Conservation (phyloP, 2,113 vertebrate species). For the Dissostichus mawsoni region DNA sequence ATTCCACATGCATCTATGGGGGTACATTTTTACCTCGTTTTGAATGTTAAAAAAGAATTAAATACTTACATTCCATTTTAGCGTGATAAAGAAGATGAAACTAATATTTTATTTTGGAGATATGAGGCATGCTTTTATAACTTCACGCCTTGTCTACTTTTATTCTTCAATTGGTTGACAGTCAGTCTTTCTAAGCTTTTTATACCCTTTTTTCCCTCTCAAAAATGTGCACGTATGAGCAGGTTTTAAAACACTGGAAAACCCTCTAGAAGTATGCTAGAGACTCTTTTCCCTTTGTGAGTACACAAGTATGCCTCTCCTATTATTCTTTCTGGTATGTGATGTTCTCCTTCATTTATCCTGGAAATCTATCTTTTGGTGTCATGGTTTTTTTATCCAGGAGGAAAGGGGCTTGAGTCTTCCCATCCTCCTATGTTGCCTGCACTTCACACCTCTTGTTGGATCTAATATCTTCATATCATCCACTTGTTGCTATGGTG, state of each 20-base stretch:
- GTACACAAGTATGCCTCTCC: too few species aligned
- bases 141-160: neutral
- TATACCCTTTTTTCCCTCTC: neutral
- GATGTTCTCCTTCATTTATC: too few species aligned
- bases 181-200: neutral
- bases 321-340: too few species aligned
- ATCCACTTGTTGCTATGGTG: conserved; percentile 44
- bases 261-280: too few species aligned
- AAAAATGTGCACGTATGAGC: neutral
- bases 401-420: too few species aligned
- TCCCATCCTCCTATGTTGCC: too few species aligned
- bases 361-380: too few species aligned
- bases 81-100: neutral
- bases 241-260: too few species aligned
- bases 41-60: neutral
- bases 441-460: conserved; percentile 8
- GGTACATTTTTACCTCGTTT: neutral
- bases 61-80: neutral
- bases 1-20: neutral
- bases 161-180: neutral
- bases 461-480: conserved; percentile 12
- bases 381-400: too few species aligned
- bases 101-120: neutral
- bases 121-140: neutral
- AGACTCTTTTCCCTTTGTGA: too few species aligned